Evolutionary conservation across 1,140 invertebrate species (phyloP).

Genomic region (Drosophila subpulchrella): DNA sequence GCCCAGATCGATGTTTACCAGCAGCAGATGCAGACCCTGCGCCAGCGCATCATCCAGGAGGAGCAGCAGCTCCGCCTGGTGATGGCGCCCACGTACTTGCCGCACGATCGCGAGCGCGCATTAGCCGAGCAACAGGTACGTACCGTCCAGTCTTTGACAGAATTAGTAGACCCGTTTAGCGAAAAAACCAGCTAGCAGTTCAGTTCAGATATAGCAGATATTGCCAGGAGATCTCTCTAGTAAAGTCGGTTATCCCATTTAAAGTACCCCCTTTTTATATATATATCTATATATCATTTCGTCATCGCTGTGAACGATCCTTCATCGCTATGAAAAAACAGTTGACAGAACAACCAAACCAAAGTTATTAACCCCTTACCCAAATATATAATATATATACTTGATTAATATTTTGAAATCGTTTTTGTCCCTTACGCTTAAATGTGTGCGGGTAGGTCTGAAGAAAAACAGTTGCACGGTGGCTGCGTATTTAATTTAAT

Average conservation of each 20-base stretch:
- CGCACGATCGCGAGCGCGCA: conserved; percentile 93
- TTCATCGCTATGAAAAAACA: conserved; percentile 71
- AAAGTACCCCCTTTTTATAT: background rate
- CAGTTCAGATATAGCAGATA: conserved; percentile 28
- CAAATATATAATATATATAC: conserved; percentile 44
- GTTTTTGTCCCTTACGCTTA: conserved; percentile 24
- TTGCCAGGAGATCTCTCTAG: conserved; percentile 43
- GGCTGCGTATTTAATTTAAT: conserved; percentile 71
- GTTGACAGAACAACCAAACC: conserved; percentile 77
- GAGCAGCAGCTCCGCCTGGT: conserved; percentile 94
- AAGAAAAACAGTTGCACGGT: conserved; percentile 80
- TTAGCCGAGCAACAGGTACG: conserved; percentile 96
- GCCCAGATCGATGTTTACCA: conserved; percentile 94
- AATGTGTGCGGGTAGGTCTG: conserved; percentile 65
- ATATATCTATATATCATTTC: conserved; percentile 25
- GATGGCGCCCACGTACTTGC: conserved; percentile 91
- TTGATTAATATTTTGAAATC: conserved; percentile 53
- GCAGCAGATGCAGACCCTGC: conserved; percentile 93
- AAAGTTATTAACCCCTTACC: conserved; percentile 73
- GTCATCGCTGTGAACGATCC: conserved; percentile 60
- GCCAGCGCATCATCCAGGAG: conserved; percentile 92
- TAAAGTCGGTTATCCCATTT: conserved; percentile 14
- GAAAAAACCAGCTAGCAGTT: conserved; percentile 37
- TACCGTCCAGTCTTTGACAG: conserved; percentile 58
- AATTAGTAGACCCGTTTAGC: conserved; percentile 36